A percentile compares a stretch with the other conserved stretches of the same genome.
These are phyloP conservation scores for Parnassius orleans DNA, from an alignment of 2,888 invertebrate species.

Conservation along the genomic window DNA sequence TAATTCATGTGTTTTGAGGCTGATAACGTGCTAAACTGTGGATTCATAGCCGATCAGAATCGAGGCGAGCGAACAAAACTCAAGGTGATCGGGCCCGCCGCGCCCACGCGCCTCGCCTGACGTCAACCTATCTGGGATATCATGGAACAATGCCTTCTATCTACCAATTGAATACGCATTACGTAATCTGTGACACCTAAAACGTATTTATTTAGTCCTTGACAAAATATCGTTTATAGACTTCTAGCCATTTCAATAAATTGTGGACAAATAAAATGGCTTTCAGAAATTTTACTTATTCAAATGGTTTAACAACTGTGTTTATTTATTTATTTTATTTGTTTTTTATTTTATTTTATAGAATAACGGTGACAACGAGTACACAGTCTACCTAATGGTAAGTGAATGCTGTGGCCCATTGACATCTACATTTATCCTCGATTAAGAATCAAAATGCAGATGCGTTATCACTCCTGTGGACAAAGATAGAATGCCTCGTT, in stretches of 20 bases:
- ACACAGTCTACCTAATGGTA: too few species aligned
- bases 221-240: conserved; percentile 1
- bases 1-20: conserved; percentile 25
- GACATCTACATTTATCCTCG: too few species aligned
- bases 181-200: conserved; percentile 59
- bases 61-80: conserved; percentile 40
- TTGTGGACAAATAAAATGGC: too few species aligned
- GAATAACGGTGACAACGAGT: too few species aligned
- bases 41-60: conserved; percentile 9
- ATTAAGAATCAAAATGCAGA: too few species aligned
- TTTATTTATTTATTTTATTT: too few species aligned
- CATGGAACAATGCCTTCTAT: conserved; percentile 62
- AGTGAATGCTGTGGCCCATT: too few species aligned
- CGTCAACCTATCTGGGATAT: conserved; percentile 49
- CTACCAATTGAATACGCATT: conserved; percentile 56
- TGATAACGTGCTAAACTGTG: conserved; percentile 51
- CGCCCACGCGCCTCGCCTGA: conserved; percentile 64
- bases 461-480: too few species aligned
- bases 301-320: too few species aligned
- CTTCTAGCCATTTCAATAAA: neutral
- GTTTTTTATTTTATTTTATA: too few species aligned
- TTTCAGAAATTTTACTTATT: too few species aligned
- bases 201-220: conserved; percentile 53
- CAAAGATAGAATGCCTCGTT: too few species aligned
- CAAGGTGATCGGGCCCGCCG: conserved; percentile 70